Percentiles rank a stretch among this genome's conserved stretches.
Conservation (phyloP, 2,797 vertebrate genomes). For the Mus spretus region DNA sequence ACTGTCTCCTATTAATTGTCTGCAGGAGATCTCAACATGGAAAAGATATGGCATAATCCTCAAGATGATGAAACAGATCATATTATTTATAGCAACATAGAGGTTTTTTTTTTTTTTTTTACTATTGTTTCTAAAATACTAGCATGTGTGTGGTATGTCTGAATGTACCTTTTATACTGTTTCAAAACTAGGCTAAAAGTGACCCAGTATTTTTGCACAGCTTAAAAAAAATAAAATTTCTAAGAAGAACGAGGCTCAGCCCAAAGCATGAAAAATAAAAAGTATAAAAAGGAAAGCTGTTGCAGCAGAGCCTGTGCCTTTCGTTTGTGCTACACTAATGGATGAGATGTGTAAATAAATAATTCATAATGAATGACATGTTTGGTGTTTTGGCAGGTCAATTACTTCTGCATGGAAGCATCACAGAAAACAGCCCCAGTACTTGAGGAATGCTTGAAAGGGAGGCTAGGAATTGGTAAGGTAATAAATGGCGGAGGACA, state of each 20-base stretch:
- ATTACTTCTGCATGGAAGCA: slow-evolving; percentile 59
- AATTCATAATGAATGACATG: slow-evolving; percentile 65
- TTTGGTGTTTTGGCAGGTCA: slow-evolving; percentile 26
- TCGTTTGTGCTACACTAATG: slow-evolving; percentile 38
- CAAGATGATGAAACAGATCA: neutral
- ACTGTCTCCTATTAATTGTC: neutral
- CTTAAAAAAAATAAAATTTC: neutral
- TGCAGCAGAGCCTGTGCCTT: neutral
- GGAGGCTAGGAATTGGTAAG: slow-evolving; percentile 46
- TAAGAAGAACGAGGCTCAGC: neutral
- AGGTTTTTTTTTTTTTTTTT: neutral
- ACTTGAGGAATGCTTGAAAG: slow-evolving; percentile 50
- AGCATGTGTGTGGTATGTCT: neutral
- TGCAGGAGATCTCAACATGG: neutral
- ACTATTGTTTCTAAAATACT: neutral
- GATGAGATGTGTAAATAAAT: slow-evolving; percentile 59
- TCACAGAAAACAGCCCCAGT: neutral
- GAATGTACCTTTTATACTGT: neutral
- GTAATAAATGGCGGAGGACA: slow-evolving; percentile 20
- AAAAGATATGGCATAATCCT: neutral
- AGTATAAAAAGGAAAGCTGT: neutral
- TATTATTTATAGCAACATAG: neutral
- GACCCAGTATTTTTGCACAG: neutral
- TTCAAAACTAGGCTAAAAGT: slow-evolving; percentile 5
- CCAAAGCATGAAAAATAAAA: neutral